These are phyloP conservation scores for Atta cephalotes DNA, from an alignment of 1,140 invertebrate genomes.

Conservation along the genomic window DNA sequence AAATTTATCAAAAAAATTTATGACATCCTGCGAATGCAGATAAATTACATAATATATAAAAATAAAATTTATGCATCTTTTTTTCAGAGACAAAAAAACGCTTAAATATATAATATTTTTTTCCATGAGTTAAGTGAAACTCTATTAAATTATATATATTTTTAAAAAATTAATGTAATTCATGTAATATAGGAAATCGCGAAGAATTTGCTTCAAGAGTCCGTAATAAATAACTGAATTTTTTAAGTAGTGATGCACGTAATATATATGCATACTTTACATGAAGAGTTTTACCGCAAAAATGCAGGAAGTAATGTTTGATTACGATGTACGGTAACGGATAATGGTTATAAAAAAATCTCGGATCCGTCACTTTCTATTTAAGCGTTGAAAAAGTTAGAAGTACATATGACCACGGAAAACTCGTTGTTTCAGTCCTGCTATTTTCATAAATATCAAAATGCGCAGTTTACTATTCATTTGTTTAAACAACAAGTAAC, in stretches of 20 bases:
- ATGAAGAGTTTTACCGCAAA: slow-evolving; percentile 20
- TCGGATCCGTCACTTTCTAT: slow-evolving; percentile 17
- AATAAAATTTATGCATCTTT: background rate
- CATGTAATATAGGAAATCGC: background rate
- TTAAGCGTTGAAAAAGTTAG: background rate
- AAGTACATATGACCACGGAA: background rate
- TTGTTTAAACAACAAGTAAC: background rate
- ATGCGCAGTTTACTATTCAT: background rate
- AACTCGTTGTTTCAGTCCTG: background rate
- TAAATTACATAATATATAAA: background rate
- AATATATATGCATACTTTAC: background rate
- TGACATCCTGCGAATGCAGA: background rate
- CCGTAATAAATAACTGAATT: background rate
- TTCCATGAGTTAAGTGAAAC: no score
- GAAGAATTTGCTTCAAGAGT: background rate
- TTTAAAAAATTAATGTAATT: background rate
- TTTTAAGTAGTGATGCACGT: background rate
- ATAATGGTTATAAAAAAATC: slow-evolving; percentile 29
- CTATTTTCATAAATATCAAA: background rate
- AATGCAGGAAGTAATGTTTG: slow-evolving; percentile 8
- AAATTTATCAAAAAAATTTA: background rate
- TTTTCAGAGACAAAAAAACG: background rate
- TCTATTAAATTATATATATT: background rate
- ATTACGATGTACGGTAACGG: slow-evolving; percentile 11
- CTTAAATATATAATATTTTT: no score